Evolutionary conservation across 2,888 invertebrate species (phyloP), one percentile per base, ranked within the genome.

Genomic region (Steinernema scapterisci): DNA sequence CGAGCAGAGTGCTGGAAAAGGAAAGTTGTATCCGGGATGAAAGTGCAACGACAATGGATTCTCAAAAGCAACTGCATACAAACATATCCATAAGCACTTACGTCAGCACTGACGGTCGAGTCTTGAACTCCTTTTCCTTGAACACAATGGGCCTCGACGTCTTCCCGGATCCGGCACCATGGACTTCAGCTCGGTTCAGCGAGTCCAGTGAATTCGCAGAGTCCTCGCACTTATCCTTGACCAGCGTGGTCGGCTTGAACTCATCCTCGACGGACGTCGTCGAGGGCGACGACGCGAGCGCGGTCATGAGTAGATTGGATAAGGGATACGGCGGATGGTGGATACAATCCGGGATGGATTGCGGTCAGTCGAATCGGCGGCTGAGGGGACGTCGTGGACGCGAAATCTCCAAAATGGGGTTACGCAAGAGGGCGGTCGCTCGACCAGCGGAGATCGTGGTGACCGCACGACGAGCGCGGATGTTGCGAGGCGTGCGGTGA

Each of bases 21-120:
- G n/a, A 11, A 38, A 43, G 3, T 11, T 21, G 16, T 3, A 38
- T 63, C 63, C 2, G 23, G 21, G n/a, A n/a, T 21, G 21, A 3
- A 38, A 16, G 16, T 16, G 27, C 56, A 63, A 63, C 21, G 6
- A 27, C 43, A 31, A 63, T n/a, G n/a, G n/a, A n/a, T n/a, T n/a
- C n/a, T n/a, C n/a, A 21, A 11, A 9, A 27, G 52, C 52, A n/a
- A n/a, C 0, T 44, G 5, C 19, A 23, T n/a, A 13, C 23, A n/a
- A 31, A 16, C 19, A 16, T 6, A 25, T n/a, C 27, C 3, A 27
- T 25, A n/a, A 48, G 23, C 48, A 78, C 82, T 77, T 25, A 84
- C 84, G 84, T 83, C 16, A 84, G 56, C 72, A 84, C 45, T 0
- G 83, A 83, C 56, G 82, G 82, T 46, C 83, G 52, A 1, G 75